Conservation (phyloP, 92 coral and sea anemone species). For the Porites evermanni region DNA sequence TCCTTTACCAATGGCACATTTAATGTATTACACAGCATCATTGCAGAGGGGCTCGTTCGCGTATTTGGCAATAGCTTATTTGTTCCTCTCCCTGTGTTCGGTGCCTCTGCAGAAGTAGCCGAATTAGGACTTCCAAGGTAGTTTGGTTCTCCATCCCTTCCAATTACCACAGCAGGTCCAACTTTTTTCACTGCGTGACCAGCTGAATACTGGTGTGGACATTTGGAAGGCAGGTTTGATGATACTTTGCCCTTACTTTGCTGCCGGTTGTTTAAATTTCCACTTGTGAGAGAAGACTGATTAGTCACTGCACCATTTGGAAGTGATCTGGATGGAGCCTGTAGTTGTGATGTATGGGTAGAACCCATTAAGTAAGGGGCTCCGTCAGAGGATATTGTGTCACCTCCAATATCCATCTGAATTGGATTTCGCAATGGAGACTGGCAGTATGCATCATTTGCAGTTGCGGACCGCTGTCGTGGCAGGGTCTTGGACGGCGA, state of each 20-base stretch:
- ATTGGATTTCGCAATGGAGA: constrained; percentile 12
- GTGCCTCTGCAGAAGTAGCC: neutral
- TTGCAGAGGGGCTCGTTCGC: neutral
- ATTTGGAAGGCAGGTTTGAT: neutral
- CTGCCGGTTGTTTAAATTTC: constrained; percentile 15
- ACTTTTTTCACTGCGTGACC: neutral
- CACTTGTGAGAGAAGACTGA: constrained; percentile 6
- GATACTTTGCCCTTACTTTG: constrained; percentile 1
- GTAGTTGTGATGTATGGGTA: neutral
- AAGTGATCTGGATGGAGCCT: constrained; percentile 7
- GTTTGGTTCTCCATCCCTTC: constrained; percentile 18
- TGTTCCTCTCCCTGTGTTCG: neutral
- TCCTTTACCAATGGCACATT: neutral
- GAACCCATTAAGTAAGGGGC: neutral
- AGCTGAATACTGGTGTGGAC: neutral
- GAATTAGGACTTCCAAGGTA: neutral
- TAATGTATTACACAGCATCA: neutral
- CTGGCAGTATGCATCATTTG: neutral
- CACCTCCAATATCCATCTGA: neutral
- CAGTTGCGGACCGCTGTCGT: constrained; percentile 7
- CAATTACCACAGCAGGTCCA: neutral
- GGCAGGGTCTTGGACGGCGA: constrained; percentile 38
- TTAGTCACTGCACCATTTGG: neutral
- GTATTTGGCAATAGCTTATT: neutral
- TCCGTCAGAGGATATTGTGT: neutral